phyloP scores from a whole-genome alignment of 2,888 invertebrate genomes.

The Perithous albicinctus region DNA sequence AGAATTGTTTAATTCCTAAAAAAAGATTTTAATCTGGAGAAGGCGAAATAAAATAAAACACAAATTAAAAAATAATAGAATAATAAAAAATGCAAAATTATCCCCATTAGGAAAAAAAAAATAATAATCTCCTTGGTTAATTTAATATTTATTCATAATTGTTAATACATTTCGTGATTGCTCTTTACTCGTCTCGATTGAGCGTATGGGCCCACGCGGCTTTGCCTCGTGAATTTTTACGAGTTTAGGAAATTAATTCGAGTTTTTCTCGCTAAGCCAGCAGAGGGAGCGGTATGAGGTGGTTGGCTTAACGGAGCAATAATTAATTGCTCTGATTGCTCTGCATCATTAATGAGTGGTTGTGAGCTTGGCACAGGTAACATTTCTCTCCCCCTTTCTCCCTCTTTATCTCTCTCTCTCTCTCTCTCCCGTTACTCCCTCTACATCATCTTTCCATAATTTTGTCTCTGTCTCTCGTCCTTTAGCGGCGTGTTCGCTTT shows the following conservation, averaged over 20 bases:
- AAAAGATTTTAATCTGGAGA: no score
- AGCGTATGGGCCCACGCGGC: constrained; percentile 3
- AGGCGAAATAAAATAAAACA: no score
- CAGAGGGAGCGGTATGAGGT: constrained; percentile 53
- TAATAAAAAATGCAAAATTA: no score
- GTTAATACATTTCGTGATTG: neutral
- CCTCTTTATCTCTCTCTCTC: constrained; percentile 34
- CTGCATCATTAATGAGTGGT: constrained; percentile 84
- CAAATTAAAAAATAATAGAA: no score
- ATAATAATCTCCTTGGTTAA: no score
- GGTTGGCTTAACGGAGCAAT: constrained; percentile 82
- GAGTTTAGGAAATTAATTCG: constrained; percentile 84
- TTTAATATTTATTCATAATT: neutral
- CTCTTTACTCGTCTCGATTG: neutral
- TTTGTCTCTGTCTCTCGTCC: constrained; percentile 47
- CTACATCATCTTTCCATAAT: neutral
- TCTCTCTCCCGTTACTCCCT: constrained; percentile 11
- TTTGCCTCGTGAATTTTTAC: constrained; percentile 78
- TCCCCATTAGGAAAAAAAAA: no score
- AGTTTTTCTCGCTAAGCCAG: constrained; percentile 76
- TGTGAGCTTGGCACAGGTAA: constrained; percentile 76
- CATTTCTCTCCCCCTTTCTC: constrained; percentile 60
- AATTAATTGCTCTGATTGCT: constrained; percentile 85
- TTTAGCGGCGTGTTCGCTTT: constrained; percentile 35
- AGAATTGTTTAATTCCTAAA: no score